These are phyloP conservation scores for Camarhynchus parvulus DNA, from an alignment of 2,113 vertebrate species.

Conservation along the genomic window DNA sequence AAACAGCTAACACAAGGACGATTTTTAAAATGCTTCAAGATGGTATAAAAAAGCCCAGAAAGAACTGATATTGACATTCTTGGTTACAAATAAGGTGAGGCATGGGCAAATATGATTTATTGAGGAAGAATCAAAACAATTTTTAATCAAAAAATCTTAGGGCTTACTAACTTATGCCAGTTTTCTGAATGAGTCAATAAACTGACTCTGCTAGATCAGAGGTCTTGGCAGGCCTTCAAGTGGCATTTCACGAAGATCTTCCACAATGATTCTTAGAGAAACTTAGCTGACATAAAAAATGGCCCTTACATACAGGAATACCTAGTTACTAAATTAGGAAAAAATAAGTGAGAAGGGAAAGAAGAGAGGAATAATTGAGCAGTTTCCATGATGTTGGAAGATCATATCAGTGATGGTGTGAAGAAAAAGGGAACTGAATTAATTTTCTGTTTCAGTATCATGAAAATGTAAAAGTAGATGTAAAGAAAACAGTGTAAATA, in stretches of 20 bases:
- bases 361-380: not conserved
- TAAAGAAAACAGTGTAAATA: not conserved
- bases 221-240: not conserved
- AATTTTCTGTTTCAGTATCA: not conserved
- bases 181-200: not conserved
- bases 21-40: not conserved
- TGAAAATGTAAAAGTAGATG: not conserved
- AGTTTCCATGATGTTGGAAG: not conserved
- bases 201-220: not conserved
- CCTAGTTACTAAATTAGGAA: not conserved
- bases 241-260: not conserved
- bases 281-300: not conserved
- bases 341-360: not conserved
- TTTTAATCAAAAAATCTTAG: not conserved
- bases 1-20: not conserved
- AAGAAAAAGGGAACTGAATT: not conserved
- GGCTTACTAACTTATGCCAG: not conserved
- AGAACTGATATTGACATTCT: not conserved
- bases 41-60: rapidly evolving
- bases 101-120: not conserved
- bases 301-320: not conserved
- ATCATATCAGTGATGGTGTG: not conserved
- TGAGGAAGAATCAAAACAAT: not conserved
- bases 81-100: not conserved
- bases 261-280: not conserved